Conservation (phyloP, 2,888 invertebrate species). For the Pollenia angustigena region DNA sequence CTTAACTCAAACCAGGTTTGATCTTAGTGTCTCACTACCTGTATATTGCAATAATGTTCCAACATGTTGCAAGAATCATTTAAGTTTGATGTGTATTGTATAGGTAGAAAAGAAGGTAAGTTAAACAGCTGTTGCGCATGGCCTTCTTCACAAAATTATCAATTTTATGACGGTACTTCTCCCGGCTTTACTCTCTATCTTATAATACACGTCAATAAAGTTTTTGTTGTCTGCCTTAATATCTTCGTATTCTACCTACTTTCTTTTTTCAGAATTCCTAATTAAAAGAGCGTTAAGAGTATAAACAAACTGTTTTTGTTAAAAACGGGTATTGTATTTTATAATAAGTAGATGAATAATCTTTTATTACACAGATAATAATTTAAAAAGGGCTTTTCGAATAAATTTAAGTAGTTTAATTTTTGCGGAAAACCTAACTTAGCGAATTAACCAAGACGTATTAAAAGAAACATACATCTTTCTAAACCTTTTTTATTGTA, state of each 20-base stretch:
- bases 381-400: too few relatives aligned
- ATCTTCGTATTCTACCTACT: constrained; percentile 70
- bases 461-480: too few relatives aligned
- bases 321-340: background rate
- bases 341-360: background rate
- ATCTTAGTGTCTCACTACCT: constrained; percentile 28
- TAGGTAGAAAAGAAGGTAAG: constrained; percentile 4
- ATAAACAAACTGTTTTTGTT: background rate
- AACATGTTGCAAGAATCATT: constrained; percentile 62
- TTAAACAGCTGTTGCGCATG: constrained; percentile 56
- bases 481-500: too few relatives aligned
- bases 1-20: constrained; percentile 55
- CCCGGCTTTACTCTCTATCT: background rate
- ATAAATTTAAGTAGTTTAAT: too few relatives aligned
- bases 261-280: constrained; percentile 70
- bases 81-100: constrained; percentile 18
- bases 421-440: too few relatives aligned
- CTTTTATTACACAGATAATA: too few relatives aligned
- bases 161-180: background rate
- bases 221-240: constrained; percentile 34
- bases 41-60: background rate
- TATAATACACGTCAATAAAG: constrained; percentile 62
- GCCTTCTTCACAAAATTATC: constrained; percentile 5
- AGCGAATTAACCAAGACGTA: too few relatives aligned
- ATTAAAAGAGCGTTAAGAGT: constrained; percentile 30